Evolutionary conservation across 2,113 vertebrate genomes (phyloP), one percentile per base, ranked within the genome.

Genomic region (Brienomyrus brachyistius): DNA sequence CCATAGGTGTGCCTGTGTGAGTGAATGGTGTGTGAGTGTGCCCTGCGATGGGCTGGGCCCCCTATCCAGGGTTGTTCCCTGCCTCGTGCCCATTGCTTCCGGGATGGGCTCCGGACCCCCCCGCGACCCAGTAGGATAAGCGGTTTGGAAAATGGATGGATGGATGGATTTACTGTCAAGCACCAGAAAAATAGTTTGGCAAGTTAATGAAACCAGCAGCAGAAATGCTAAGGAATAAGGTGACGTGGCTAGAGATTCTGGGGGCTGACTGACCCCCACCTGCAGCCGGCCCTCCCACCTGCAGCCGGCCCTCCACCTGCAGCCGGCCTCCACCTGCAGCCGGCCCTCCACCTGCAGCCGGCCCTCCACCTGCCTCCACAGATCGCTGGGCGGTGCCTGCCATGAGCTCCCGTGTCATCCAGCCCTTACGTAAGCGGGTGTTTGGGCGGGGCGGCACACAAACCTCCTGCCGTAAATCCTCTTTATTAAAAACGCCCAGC

Each of bases 401-500:
- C 13, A 7, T 8, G 74, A 80, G 35, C 74, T 80, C n/a, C 62
- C n/a, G 62, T 70, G 62, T 31, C n/a, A 43, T 40, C 5, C 74
- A 43, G 35, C 15, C 35, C 31, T 80, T 80, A 80, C 74, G 74
- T 19, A 80, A 80, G 31, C 2, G 6, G 35, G 74, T 43, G 31
- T 80, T 80, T 40, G 74, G 74, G 74, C 6, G 74, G 35, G 17
- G 35, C 35, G 0, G 35, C 74, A 43, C 74, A 43, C 31, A 43
- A 80, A 6, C 31, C 35, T 80, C 74, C 74, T 4, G 74, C 31
- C 15, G 74, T 43, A 80, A 80, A 80, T 80, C 74, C 74, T 17
- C 74, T 80, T 80, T 80, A 80, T 80, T 80, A 80, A 80, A 80
- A 80, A 80, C 74, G 5, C 74, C 74, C 74, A 80, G 35, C 74